Base-by-base conservation (phyloP, 2,797 vertebrate species). In the Rhinella marina region DNA sequence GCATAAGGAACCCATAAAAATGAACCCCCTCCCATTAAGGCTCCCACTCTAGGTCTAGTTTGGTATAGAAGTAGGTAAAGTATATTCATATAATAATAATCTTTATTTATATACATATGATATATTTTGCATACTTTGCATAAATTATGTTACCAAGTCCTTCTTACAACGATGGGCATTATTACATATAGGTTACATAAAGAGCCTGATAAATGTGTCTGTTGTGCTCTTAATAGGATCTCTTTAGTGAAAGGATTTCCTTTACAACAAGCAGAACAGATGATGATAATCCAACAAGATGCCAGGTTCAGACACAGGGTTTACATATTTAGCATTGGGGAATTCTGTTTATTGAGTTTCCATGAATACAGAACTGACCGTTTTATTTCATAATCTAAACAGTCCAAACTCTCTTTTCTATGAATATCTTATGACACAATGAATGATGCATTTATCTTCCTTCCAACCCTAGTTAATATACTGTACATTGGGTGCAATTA, bases 241-340 rank as follows among this genome's bases (percentile, higher is more conserved):
- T 78, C 48, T 79, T 68, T 14, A 68, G 56, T 86, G 61, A 62
- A 78, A 86, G 29, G 50, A 41, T 79, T 50, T 52, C 23, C n/a
- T 78, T 78, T 79, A 70, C 76, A 80, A 68, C 76, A 80, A 86
- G 62, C 76, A 86, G 76, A 80, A 56, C 62, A 19, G 27, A 66
- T 48, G 10, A 56, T 56, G 41, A 27, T 54, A 86, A 86, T 86
- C 48, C 61, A 79, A 16, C 59, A 54, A 56, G 48, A 68, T 79
- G 76, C 85, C 76, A n/a, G 62, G 27, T 52, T n/a, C 59, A 41
- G 75, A 78, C 85, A 79, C 25, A 19, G 85, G 50, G 25, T 41
- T 86, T 68, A 70, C 70, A 86, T 80, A 70, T 72, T 80, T 80
- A 86, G 50, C 62, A 86, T 70, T 56, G 64, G n/a, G 61, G 62